Conservation (phyloP, 2,888 invertebrate species). For the Acheta domesticus region DNA sequence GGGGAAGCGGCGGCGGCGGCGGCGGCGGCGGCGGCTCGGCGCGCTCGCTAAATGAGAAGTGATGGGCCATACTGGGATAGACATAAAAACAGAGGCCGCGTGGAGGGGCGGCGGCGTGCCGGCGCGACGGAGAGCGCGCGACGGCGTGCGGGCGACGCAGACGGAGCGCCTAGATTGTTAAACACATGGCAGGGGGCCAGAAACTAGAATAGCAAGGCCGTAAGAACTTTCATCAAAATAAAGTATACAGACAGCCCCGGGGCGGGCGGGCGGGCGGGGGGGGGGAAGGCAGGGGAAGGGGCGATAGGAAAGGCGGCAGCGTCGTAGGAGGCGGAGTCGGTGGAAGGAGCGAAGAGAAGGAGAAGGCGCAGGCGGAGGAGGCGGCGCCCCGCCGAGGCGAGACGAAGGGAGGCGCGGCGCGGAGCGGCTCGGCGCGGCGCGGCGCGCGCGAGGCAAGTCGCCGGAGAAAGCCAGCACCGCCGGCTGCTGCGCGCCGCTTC, state of each 20-base stretch:
- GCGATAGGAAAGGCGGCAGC: neutral
- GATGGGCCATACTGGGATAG: slow-evolving; percentile 18
- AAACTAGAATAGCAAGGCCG: slow-evolving; percentile 2
- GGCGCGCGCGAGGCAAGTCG: too few species aligned
- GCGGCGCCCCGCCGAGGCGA: too few species aligned
- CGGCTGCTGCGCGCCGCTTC: too few species aligned
- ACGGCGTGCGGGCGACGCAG: neutral
- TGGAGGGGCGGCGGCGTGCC: slow-evolving; percentile 11
- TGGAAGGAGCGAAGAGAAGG: neutral
- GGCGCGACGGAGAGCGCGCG: slow-evolving; percentile 4
- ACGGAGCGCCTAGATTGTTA: neutral
- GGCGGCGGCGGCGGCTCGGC: neutral
- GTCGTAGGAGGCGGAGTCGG: neutral
- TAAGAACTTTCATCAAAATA: slow-evolving; percentile 18
- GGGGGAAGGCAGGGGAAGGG: neutral
- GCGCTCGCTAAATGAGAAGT: slow-evolving; percentile 18
- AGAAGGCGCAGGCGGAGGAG: too few species aligned
- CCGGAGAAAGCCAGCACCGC: too few species aligned
- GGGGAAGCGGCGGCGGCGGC: neutral
- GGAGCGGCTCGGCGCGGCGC: too few species aligned
- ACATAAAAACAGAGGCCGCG: neutral
- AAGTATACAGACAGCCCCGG: neutral
- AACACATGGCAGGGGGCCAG: slow-evolving; percentile 18
- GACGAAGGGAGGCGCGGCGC: too few species aligned
- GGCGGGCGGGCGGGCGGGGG: neutral